Conservation (phyloP, 1,140 invertebrate genomes). For the Melitaea cinxia region DNA sequence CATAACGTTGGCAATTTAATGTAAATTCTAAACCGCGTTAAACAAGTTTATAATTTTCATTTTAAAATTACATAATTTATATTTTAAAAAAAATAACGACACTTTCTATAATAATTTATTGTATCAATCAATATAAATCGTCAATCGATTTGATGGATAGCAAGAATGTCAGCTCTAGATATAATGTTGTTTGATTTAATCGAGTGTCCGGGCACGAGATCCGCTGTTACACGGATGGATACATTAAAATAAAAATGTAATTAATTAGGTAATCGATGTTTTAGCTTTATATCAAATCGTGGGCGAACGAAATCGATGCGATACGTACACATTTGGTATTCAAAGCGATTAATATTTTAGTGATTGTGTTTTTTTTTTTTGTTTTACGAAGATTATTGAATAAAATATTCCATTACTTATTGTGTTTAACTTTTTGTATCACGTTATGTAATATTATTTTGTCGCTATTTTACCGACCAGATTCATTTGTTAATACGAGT, state of each 20-base stretch:
- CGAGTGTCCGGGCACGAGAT: constrained; percentile 25
- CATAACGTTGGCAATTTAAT: not conserved
- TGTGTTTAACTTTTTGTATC: no score
- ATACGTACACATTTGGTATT: constrained; percentile 26
- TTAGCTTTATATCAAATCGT: constrained; percentile 43
- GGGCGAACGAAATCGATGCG: constrained; percentile 36
- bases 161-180: constrained; percentile 8
- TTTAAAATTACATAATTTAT: constrained; percentile 15
- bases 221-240: constrained; percentile 29
- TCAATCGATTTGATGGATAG: not conserved
- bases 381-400: no score
- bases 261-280: constrained; percentile 54
- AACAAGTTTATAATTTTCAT: not conserved
- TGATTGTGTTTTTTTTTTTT: no score
- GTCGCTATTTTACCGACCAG: no score
- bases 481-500: no score
- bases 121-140: constrained; percentile 19
- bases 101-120: constrained; percentile 19
- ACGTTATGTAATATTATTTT: no score
- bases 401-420: no score
- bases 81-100: constrained; percentile 1
- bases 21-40: not conserved
- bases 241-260: constrained; percentile 50
- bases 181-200: constrained; percentile 22
- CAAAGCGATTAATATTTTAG: not conserved